These are phyloP conservation scores for Platycercus adscitus DNA, from an alignment of 2,113 vertebrate genomes.

Conservation along the genomic window DNA sequence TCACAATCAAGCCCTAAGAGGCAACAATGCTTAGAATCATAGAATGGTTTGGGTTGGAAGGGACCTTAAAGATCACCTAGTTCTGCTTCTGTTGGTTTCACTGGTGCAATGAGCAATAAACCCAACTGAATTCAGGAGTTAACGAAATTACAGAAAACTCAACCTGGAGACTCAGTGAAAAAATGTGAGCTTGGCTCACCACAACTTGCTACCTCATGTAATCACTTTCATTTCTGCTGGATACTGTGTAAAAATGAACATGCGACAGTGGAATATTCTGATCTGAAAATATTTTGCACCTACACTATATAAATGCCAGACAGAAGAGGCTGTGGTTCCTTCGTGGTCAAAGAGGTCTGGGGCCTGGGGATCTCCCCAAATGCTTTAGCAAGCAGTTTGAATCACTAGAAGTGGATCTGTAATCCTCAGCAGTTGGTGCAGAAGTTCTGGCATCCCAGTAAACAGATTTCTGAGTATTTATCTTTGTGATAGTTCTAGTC, in stretches of 20 bases:
- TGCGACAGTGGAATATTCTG: background rate
- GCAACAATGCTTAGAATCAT: background rate
- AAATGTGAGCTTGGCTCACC: background rate
- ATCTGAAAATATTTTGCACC: background rate
- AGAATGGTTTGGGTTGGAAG: background rate
- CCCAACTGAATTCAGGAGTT: background rate
- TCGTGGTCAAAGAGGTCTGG: background rate
- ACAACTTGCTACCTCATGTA: background rate
- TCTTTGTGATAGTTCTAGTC: background rate
- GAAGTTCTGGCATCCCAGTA: background rate
- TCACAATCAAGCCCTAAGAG: background rate
- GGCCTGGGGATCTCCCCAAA: background rate
- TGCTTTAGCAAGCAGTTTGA: background rate
- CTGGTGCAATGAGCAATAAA: background rate
- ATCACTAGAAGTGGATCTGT: background rate
- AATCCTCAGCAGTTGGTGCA: background rate
- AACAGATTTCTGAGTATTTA: background rate
- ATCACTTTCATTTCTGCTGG: background rate
- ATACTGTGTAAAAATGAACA: background rate
- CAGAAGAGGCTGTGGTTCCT: accelerated
- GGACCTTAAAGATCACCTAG: background rate
- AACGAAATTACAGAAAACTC: background rate
- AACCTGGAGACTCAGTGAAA: background rate
- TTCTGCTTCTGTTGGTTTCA: background rate
- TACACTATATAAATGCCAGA: background rate